These are phyloP conservation scores for Psittacus erithacus DNA, from an alignment of 2,113 vertebrate species.

Conservation along the genomic window DNA sequence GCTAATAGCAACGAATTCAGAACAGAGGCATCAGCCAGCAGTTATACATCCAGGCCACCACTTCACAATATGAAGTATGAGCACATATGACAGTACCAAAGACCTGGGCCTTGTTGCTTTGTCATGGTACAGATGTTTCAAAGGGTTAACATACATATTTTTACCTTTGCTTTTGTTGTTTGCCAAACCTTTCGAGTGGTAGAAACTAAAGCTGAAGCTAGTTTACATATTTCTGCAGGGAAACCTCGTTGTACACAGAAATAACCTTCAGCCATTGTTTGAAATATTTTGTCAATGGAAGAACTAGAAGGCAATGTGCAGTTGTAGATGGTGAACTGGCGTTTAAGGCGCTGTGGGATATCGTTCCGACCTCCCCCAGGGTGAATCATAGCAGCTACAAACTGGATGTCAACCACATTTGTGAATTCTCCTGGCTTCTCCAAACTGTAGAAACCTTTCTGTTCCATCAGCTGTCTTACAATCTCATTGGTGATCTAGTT, in stretches of 20 bases:
- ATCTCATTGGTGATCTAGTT: slow-evolving; percentile 86
- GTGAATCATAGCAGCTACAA: slow-evolving; percentile 87
- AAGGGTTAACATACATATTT: not conserved
- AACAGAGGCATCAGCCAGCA: not conserved
- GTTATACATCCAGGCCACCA: not conserved
- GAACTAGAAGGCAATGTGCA: slow-evolving; percentile 84
- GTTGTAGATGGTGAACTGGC: slow-evolving; percentile 85
- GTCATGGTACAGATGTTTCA: not conserved
- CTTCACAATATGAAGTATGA: not conserved
- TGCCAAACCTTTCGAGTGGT: slow-evolving; percentile 83
- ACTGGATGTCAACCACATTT: slow-evolving; percentile 78
- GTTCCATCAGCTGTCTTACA: slow-evolving; percentile 87
- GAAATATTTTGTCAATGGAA: slow-evolving; percentile 85
- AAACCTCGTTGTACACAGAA: slow-evolving; percentile 83
- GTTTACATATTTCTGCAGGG: slow-evolving; percentile 60
- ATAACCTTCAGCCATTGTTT: slow-evolving; percentile 80
- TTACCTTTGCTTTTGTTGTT: slow-evolving; percentile 83
- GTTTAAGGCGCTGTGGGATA: slow-evolving; percentile 85
- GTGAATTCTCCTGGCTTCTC: slow-evolving; percentile 86
- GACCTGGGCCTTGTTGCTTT: not conserved
- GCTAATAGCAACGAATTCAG: not conserved
- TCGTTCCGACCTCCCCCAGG: slow-evolving; percentile 85
- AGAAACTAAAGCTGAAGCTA: slow-evolving; percentile 78
- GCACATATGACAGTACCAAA: not conserved
- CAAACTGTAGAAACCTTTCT: slow-evolving; percentile 84